These are phyloP conservation scores for Sturnus vulgaris DNA, from an alignment of 2,113 vertebrate species.

Conservation along the genomic window DNA sequence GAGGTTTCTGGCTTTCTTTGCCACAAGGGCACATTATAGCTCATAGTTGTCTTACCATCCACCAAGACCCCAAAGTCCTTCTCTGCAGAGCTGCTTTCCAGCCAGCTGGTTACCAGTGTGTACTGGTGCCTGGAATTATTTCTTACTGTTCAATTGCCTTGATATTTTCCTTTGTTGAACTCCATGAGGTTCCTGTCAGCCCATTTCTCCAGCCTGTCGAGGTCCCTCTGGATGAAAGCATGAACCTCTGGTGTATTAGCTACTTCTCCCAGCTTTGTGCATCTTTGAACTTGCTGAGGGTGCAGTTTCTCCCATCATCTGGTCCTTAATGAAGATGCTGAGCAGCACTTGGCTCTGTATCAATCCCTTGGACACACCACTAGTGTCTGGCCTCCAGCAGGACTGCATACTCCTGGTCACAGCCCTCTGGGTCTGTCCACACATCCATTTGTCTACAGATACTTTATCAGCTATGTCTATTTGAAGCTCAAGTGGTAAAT, in stretches of 20 bases:
- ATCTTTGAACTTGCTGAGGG: background rate
- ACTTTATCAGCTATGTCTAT: background rate
- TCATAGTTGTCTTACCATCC: background rate
- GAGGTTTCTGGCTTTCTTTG: background rate
- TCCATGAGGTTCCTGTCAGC: background rate
- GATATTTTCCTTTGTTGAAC: background rate
- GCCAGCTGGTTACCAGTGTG: background rate
- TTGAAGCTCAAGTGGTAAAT: background rate
- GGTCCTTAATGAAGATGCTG: background rate
- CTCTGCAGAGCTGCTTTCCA: background rate
- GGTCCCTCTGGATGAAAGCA: background rate
- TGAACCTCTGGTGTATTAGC: background rate
- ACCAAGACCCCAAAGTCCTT: background rate
- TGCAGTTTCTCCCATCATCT: background rate
- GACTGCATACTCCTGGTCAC: background rate
- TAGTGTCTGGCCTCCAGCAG: background rate
- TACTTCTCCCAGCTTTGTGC: background rate
- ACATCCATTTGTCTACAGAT: background rate
- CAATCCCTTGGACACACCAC: background rate
- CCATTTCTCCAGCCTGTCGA: background rate
- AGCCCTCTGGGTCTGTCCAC: background rate
- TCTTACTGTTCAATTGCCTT: background rate
- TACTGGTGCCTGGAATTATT: background rate
- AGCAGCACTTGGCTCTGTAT: background rate
- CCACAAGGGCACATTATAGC: accelerated